Base-by-base conservation (phyloP, 92 coral and sea anemone genomes). In the Epizoanthus stellaris region DNA sequence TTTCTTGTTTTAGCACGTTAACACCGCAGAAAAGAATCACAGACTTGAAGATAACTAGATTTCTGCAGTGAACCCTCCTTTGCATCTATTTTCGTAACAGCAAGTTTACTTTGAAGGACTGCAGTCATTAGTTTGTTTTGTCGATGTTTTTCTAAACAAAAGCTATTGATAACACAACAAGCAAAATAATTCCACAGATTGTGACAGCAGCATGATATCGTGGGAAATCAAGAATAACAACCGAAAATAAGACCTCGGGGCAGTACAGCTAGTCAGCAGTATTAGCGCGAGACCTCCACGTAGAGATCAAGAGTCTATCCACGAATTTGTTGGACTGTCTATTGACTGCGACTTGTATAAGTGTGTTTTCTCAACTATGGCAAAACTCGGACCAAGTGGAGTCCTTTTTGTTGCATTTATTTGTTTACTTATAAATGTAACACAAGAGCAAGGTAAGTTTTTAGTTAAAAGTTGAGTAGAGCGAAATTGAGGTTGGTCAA, bases 401-500 rank as follows among this genome's bases (percentile, higher is more conserved):
- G 11, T 49, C 13, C 61, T 47, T 47, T 38, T 20, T 20, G 62
- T 47, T 73, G 40, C 62, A 47, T 11, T 73, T 57, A 47, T 45
- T 49, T 73, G 58, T 47, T 21, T 73, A 7, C 14, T 73, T 10
- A 59, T 73, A 36, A 20, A 13, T 19, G 17, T 19, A 25, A 73
- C 77, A 23, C 77, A 12, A 21, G 60, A 73, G 43, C 77, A 73
- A 47, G 77, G 77, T 73, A 73, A 21, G 77, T 10, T 20, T 73
- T 8, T 68, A 38, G 56, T 49, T 49, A 13, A 49, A 30, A 10
- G 56, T 49, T 13, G 56, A 49, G 14, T 10, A 8, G 56, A 49
- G 56, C 56, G 56, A 49, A 49, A 8, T 8, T 49, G 56, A 49
- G 11, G 56, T 49, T 49, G 9, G 56, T 49, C 6, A 49, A 49